These are phyloP conservation scores for Mycteria americana DNA, from an alignment of 2,797 vertebrate genomes.

Conservation along the genomic window DNA sequence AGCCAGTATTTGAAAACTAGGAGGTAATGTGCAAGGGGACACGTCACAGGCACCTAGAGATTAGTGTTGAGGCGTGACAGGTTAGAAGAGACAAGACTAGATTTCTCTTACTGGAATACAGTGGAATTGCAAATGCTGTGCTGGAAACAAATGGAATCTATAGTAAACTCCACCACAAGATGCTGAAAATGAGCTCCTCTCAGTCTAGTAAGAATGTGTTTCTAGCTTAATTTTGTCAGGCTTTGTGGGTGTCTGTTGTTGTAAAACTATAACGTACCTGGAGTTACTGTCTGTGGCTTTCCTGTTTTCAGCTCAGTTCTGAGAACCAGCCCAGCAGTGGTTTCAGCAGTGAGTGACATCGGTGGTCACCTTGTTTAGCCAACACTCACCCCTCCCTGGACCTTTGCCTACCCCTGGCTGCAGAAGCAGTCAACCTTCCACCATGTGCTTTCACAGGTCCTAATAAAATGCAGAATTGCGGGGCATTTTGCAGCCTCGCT, in stretches of 20 bases:
- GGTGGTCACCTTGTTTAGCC: background rate
- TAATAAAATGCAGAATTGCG: background rate
- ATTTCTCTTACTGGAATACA: background rate
- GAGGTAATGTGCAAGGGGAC: background rate
- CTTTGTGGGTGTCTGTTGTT: background rate
- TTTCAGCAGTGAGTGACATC: background rate
- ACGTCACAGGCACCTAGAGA: background rate
- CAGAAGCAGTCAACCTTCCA: background rate
- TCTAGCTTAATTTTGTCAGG: background rate
- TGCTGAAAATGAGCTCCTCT: background rate
- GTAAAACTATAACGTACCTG: background rate
- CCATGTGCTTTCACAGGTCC: background rate
- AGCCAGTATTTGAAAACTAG: background rate
- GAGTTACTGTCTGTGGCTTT: background rate
- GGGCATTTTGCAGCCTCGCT: background rate
- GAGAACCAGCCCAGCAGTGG: background rate
- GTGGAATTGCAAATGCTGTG: background rate
- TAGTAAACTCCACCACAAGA: background rate
- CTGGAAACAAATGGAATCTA: background rate
- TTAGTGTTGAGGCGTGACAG: too few relatives aligned
- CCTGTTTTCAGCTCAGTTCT: background rate
- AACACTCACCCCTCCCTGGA: background rate
- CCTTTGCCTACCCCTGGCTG: rapidly evolving
- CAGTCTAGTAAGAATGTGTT: background rate
- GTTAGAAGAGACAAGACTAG: background rate